Conservation (phyloP, 2,888 invertebrate species). For the Drepanosiphum platanoidis region DNA sequence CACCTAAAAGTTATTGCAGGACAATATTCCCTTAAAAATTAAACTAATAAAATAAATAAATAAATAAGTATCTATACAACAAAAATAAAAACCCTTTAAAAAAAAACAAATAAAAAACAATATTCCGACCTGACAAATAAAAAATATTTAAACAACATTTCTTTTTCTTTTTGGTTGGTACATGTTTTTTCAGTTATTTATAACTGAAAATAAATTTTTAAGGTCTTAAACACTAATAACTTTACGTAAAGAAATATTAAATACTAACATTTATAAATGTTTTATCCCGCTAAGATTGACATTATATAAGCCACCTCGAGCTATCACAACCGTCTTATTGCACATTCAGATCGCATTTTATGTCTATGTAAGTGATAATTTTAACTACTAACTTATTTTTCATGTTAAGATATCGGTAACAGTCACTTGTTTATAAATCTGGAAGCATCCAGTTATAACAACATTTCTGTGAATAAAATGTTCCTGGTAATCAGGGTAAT, state of each 20-base stretch:
- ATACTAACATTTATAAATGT: constrained; percentile 41
- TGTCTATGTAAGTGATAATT: constrained; percentile 40
- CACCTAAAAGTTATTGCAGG: constrained; percentile 40
- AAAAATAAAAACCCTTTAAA: constrained; percentile 60
- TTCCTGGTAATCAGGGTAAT: constrained; percentile 22
- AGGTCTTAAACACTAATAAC: constrained; percentile 34
- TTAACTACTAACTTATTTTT: constrained; percentile 38
- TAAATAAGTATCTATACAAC: constrained; percentile 53
- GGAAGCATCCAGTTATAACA: constrained; percentile 11
- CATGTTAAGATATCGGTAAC: constrained; percentile 18
- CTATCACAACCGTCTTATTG: constrained; percentile 61
- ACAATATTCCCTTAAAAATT: constrained; percentile 27
- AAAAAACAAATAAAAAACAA: constrained; percentile 58
- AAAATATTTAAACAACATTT: constrained; percentile 52
- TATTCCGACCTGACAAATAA: constrained; percentile 44
- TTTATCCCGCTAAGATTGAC: constrained; percentile 47
- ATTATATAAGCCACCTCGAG: constrained; percentile 40
- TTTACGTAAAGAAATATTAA: constrained; percentile 42
- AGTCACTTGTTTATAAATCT: constrained; percentile 22
- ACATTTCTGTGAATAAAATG: constrained; percentile 37
- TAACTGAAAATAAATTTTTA: constrained; percentile 27
- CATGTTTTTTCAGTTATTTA: constrained; percentile 19
- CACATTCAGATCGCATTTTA: constrained; percentile 60
- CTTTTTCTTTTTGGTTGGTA: constrained; percentile 45
- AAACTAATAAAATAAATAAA: constrained; percentile 51